These are phyloP conservation scores for Catagonus wagneri DNA, from an alignment of 2,113 vertebrate species.

Conservation along the genomic window DNA sequence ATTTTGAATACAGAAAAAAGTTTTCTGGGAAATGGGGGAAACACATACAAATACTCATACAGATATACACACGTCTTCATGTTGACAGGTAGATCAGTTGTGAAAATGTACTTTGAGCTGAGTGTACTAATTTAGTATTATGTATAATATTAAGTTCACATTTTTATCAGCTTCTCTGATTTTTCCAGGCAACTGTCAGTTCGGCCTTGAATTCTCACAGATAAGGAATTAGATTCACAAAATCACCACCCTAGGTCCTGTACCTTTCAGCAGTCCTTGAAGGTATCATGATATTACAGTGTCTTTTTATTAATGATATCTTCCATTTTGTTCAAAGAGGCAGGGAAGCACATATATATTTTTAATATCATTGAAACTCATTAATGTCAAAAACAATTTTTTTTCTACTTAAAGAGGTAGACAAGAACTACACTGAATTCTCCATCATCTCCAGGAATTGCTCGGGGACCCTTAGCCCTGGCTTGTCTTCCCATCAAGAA, in stretches of 20 bases:
- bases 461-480: not conserved
- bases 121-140: not conserved
- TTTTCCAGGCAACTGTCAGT: not conserved
- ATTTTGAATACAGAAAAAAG: not conserved
- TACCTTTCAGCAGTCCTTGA: not conserved
- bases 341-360: not conserved
- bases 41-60: not conserved
- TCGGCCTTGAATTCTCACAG: not conserved
- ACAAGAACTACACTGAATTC: not conserved
- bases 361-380: not conserved
- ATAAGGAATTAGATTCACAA: not conserved
- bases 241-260: no score
- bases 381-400: not conserved
- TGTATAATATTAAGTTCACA: not conserved
- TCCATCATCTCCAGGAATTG: fast-evolving
- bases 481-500: fast-evolving
- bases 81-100: not conserved
- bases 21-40: not conserved
- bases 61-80: not conserved
- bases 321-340: not conserved
- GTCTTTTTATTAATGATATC: not conserved
- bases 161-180: not conserved
- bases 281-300: not conserved
- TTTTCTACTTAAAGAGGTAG: conserved; percentile 12
- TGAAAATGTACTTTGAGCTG: not conserved